A percentile compares a stretch with the other conserved stretches of the same genome.
phyloP scores from a whole-genome alignment of 1,140 invertebrate genomes.

The Sinella curviseta region DNA sequence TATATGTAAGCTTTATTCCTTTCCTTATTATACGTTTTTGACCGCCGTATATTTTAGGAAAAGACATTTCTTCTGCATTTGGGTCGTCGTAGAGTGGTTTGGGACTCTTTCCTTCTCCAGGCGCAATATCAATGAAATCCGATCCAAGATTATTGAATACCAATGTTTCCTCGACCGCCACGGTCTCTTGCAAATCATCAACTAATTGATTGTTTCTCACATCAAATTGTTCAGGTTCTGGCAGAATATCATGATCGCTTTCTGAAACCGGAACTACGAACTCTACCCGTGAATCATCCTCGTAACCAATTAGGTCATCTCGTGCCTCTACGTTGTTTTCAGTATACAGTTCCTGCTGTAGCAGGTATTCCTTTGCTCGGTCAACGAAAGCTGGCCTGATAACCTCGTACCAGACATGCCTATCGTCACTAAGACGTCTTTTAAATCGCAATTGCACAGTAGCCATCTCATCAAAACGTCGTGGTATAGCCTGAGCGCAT shows the following conservation, averaged over 20 bases:
- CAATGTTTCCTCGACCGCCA: too few species aligned
- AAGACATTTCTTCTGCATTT: constrained; percentile 49
- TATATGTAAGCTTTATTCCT: constrained; percentile 35
- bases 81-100: constrained; percentile 5
- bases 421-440: constrained; percentile 25
- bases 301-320: too few species aligned
- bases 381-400: constrained; percentile 29
- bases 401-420: constrained; percentile 34
- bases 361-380: constrained; percentile 29
- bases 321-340: not conserved
- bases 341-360: constrained; percentile 26
- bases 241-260: too few species aligned
- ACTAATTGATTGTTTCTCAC: too few species aligned
- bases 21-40: constrained; percentile 30
- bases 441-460: constrained; percentile 39
- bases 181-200: not conserved
- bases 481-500: constrained; percentile 28
- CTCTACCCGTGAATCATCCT: too few species aligned
- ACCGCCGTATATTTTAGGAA: constrained; percentile 50
- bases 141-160: too few species aligned
- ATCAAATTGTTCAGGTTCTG: too few species aligned
- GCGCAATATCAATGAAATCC: constrained; percentile 30
- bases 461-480: constrained; percentile 34
- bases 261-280: too few species aligned
- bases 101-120: constrained; percentile 34